Conservation (phyloP, 2,797 vertebrate species). For the Pipistrellus pygmaeus region DNA sequence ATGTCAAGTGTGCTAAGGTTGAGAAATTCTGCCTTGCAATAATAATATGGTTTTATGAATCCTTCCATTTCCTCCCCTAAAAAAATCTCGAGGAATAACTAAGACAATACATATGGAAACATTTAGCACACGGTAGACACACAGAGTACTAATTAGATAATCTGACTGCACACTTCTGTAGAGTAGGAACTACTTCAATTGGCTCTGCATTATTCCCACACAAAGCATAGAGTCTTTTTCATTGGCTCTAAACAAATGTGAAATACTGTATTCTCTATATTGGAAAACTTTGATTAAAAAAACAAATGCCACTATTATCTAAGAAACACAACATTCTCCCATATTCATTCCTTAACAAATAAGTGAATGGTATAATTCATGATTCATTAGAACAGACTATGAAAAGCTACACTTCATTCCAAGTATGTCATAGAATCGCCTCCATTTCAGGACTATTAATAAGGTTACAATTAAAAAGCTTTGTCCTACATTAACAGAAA, state of each 20-base stretch:
- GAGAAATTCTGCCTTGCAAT: neutral
- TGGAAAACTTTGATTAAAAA: slow-evolving; percentile 39
- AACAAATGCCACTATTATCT: slow-evolving; percentile 60
- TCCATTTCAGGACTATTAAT: neutral
- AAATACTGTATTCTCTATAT: slow-evolving; percentile 48
- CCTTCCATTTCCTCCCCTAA: neutral
- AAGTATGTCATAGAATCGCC: neutral
- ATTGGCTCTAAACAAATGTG: slow-evolving; percentile 5
- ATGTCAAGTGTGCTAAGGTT: neutral
- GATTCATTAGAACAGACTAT: neutral
- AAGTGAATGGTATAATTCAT: neutral
- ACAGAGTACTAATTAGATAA: neutral
- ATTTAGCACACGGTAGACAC: neutral
- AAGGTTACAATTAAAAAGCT: slow-evolving; percentile 1
- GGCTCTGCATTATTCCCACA: neutral
- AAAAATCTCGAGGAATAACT: neutral
- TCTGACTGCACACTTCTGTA: neutral
- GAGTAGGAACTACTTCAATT: neutral
- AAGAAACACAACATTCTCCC: slow-evolving; percentile 32
- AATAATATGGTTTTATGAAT: neutral
- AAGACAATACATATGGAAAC: neutral
- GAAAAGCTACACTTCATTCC: neutral
- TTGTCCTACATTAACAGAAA: slow-evolving; percentile 30
- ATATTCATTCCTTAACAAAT: slow-evolving; percentile 25
- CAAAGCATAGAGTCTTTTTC: slow-evolving; percentile 4